These are phyloP conservation scores for Paramisgurnus dabryanus DNA, from an alignment of 2,113 vertebrate genomes.

Conservation along the genomic window DNA sequence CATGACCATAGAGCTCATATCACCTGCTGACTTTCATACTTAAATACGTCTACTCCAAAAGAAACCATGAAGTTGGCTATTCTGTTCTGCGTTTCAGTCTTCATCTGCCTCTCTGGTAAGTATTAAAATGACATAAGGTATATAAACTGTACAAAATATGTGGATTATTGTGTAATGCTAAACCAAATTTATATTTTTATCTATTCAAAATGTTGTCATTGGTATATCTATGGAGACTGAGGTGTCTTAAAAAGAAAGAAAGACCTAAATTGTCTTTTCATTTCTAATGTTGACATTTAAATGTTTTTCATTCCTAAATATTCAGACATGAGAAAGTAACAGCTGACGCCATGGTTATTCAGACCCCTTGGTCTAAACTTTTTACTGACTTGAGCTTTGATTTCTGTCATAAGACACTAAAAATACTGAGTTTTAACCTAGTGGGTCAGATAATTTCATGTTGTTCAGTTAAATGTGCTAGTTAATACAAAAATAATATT, in stretches of 20 bases:
- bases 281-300: background rate
- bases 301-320: background rate
- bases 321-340: background rate
- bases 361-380: background rate
- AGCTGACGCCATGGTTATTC: background rate
- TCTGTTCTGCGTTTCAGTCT: conserved; percentile 50
- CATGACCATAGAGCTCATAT: conserved; percentile 32
- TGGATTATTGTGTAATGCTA: background rate
- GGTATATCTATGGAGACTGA: background rate
- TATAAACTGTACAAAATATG: background rate
- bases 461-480: too few relatives aligned
- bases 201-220: background rate
- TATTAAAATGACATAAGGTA: background rate
- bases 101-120: conserved; percentile 64
- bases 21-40: conserved; percentile 51
- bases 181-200: background rate
- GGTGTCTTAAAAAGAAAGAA: background rate
- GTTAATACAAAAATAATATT: too few relatives aligned
- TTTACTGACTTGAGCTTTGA: background rate
- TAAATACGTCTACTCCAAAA: background rate
- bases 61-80: conserved; percentile 61
- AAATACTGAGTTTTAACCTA: too few relatives aligned
- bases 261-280: background rate
- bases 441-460: too few relatives aligned
- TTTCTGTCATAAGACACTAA: background rate